Base-by-base conservation (phyloP, 2,113 vertebrate genomes). In the Salminus brasiliensis region DNA sequence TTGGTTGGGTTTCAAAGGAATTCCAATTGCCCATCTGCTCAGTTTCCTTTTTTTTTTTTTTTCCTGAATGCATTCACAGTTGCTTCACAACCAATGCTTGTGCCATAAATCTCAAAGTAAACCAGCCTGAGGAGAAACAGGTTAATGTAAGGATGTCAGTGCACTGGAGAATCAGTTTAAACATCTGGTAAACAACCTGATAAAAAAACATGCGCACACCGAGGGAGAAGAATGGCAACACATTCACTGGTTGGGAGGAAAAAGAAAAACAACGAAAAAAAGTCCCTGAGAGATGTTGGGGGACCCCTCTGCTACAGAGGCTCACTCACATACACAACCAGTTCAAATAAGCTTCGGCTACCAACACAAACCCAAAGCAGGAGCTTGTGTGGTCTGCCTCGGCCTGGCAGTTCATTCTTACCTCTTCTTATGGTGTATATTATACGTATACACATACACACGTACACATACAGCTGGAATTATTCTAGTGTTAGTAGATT, bases 211-310 rank as follows among this genome's bases (percentile, higher is more conserved):
- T 23, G 41, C 59, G 59, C 21, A 13, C 16, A 23, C 1, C 25
- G 39, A 36, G 12, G 63, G 30, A 36, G 45, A 49, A 52, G 25
- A 32, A 69, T 10, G 12, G 39, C 47, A 77, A 25, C 63, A 68
- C 34, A 68, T 49, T 65, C n/a, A n/a, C n/a, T n/a, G n/a, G n/a
- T n/a, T 62, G 59, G 15, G 13, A 21, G 2, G 2, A 2, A 21
- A 21, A n/a, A n/a, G 6, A 8, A 15, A 2, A 13, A 47, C 4
- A 67, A 69, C 2, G 2, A 10, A 10, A 2, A 21, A 55, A 59
- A 71, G 49, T 75, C 59, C 75, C 81, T 76, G 84, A 88, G 84
- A 88, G 85, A 88, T 83, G 82, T 79, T 79, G 49, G 78, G 72
- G 78, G 57, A 78, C 69, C 70, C 72, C 62, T 55, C 27, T 70